Evolutionary conservation across 2,888 invertebrate species (phyloP), one percentile per base, ranked within the genome.

Genomic region (Cantharis lateralis): DNA sequence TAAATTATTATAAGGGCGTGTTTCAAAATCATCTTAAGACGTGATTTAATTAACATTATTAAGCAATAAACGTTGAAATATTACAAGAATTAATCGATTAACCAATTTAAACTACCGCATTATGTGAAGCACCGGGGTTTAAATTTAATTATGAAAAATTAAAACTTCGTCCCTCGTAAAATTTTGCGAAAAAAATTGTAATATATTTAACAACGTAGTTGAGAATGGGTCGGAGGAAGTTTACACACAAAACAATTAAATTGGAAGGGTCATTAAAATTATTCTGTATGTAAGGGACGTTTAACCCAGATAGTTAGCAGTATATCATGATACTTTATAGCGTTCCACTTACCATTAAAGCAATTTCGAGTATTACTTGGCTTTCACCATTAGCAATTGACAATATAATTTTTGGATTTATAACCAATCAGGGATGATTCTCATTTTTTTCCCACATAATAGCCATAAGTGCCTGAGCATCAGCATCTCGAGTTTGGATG

Each of bases 251-350:
- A 48, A 48, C 48, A 48, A 16, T 16, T 18, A 20, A 20, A 64
- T 20, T 68, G 72, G 71, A 62, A 72, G 63, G 68, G 68, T 75
- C 75, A 61, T 72, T 70, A 71, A 76, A 75, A 70, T 69, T 63
- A 48, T 76, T 75, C 71, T 20, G 70, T 63, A 72, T 68, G 76
- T 72, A 76, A 76, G 48, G 64, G 76, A 76, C 48, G 72, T 68
- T 68, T 68, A 62, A 69, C 72, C 76, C 72, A 70, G 32, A 68
- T 72, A 72, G 76, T 76, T 76, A 76, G 76, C 76, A 72, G 76
- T 76, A 76, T 76, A 76, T 76, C 76, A 76, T 66, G 68, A 62
- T 72, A 72, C 71, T 72, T 72, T 76, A 72, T 72, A 32, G 28
- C n/a, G 62, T 71, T 70, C 72, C 76, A 76, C 62, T 76, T 76